Evolutionary conservation across 2,797 vertebrate species (phyloP), one percentile per base, ranked within the genome.

Genomic region (Coregonus ussuriensis): DNA sequence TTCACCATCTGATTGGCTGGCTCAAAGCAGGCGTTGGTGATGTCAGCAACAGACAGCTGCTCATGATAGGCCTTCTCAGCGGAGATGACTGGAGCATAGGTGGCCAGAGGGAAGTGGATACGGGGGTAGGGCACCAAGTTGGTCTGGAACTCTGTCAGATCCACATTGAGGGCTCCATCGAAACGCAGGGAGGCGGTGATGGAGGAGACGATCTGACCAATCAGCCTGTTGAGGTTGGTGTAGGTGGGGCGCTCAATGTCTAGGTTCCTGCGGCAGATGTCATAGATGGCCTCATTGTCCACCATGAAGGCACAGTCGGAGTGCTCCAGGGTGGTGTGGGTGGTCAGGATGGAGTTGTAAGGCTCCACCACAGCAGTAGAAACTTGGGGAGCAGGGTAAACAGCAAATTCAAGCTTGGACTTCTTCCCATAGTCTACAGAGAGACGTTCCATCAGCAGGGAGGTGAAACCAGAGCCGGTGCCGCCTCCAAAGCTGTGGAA

Each of bases 401-500:
- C 85, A 0, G 89, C 87, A 89, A 96, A 91, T 79, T 96, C 94
- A 14, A 95, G 85, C 74, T 95, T 96, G 56, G 95, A 95, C 81
- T 95, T 95, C 79, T 95, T 95, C 21, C 94, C 94, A 0, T 95
- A 96, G 74, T 96, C 95, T n/a, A 95, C 95, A 0, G 95, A 96
- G 77, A 96, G 95, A 6, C 94, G 90, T 67, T 96, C 95, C 95
- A 96, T 96, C 59, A 96, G 79, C 41, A 47, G 41, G 9, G 41
- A 47, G 41, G 41, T 47, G 41, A 47, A 47, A 11, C 41, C 41
- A 47, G 41, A 47, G 0, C 41, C 41, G 9, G 41, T 47, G 9
- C 41, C 41, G 0, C 41, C 41, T 47, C 41, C 41, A 47, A 47
- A 47, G 9, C 41, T 47, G 41, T 47, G 41, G 41, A 47, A 47